Evolutionary conservation across 1,140 invertebrate species (phyloP).

Genomic region (Solenopsis invicta): DNA sequence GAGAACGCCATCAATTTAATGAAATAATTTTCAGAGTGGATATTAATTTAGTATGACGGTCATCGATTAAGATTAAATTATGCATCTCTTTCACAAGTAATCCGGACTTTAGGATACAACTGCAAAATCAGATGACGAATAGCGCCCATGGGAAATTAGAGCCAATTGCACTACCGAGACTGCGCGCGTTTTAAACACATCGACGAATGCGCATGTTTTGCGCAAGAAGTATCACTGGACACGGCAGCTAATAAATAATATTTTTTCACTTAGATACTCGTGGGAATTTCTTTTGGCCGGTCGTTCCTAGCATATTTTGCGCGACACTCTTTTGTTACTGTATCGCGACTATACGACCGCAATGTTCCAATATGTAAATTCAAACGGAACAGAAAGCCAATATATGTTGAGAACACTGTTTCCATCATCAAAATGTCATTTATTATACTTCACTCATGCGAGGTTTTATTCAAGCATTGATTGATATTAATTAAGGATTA

Average conservation of each 20-base stretch:
- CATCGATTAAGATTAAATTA: conserved; percentile 74
- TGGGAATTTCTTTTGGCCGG: conserved; percentile 36
- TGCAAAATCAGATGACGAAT: conserved; percentile 71
- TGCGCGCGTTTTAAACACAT: conserved; percentile 72
- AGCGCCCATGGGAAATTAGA: conserved; percentile 74
- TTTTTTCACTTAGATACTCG: conserved; percentile 64
- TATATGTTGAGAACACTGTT: background rate
- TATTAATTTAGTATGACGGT: conserved; percentile 23
- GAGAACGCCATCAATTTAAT: conserved; percentile 61
- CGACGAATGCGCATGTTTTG: conserved; percentile 59
- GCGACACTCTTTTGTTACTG: background rate
- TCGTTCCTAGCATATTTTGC: background rate
- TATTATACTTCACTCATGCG: background rate
- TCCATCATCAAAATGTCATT: background rate
- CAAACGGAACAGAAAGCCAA: background rate
- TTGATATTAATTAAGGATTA: conserved; percentile 7
- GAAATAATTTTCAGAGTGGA: conserved; percentile 64
- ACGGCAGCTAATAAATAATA: conserved; percentile 51
- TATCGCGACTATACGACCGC: background rate
- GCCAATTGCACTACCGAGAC: conserved; percentile 71
- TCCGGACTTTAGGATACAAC: conserved; percentile 66
- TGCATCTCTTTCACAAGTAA: conserved; percentile 69
- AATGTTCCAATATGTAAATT: background rate
- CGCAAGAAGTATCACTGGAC: conserved; percentile 29
- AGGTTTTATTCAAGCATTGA: background rate